Percentiles rank a stretch among this genome's conserved stretches.
Conservation (phyloP, 2,113 vertebrate genomes). For the Cyanocitta stelleri region DNA sequence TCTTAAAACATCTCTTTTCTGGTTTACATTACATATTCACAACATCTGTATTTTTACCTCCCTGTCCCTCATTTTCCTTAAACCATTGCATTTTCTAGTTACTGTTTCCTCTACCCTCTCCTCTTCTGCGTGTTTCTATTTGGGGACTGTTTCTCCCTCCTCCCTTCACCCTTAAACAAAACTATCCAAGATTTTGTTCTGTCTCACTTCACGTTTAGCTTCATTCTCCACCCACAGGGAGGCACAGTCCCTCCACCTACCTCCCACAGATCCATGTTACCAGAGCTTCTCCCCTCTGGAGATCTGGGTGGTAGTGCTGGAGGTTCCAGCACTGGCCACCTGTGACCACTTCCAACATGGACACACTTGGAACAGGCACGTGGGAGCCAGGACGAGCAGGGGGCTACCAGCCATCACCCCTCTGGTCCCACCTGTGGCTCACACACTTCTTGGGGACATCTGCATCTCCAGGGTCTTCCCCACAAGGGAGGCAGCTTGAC, state of each 20-base stretch:
- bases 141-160: neutral
- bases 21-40: neutral
- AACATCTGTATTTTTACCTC: neutral
- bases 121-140: neutral
- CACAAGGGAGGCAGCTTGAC: neutral
- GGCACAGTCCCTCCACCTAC: neutral
- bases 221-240: neutral
- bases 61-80: neutral
- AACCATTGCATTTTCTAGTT: neutral
- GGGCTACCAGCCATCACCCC: too few relatives aligned
- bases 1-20: neutral
- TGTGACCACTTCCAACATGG: neutral
- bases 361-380: rapidly evolving
- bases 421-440: neutral
- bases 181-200: neutral
- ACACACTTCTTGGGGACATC: neutral
- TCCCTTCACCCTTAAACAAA: neutral
- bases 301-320: neutral
- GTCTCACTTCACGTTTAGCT: neutral
- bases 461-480: neutral
- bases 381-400: neutral
- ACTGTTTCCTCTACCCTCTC: neutral
- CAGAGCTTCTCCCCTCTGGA: neutral
- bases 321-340: neutral
- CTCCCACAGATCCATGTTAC: neutral